Percentiles rank a stretch among this genome's conserved stretches.
Evolutionary conservation across 2,797 vertebrate genomes (phyloP).

Genomic region (Hypotaenidia okinawae): DNA sequence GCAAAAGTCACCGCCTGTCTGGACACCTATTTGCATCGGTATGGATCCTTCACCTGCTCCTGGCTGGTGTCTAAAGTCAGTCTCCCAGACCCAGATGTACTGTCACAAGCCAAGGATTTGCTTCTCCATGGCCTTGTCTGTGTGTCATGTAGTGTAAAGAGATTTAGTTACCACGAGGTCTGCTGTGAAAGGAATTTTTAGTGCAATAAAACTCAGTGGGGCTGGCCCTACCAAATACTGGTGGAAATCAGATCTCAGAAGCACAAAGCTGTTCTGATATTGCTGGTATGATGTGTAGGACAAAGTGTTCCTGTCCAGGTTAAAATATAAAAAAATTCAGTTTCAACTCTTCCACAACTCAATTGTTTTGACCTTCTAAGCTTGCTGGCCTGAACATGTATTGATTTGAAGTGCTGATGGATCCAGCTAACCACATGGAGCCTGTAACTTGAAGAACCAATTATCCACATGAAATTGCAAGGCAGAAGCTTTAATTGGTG

Average conservation of each 20-base stretch:
- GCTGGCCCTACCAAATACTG: background rate
- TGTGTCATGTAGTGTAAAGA: accelerated
- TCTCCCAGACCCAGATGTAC: background rate
- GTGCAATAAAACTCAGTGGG: background rate
- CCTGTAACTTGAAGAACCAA: conserved; percentile 7
- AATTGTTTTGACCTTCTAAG: background rate
- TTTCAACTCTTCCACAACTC: accelerated
- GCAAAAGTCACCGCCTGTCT: background rate
- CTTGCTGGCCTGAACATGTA: conserved; percentile 1
- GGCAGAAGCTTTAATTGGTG: background rate
- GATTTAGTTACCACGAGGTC: background rate
- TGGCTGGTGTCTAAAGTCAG: background rate
- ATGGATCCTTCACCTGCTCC: background rate
- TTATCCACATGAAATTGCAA: conserved; percentile 36
- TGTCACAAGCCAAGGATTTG: background rate
- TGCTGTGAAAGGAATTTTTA: background rate
- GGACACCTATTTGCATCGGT: background rate
- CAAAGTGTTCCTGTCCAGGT: background rate
- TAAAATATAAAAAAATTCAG: background rate
- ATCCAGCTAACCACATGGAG: background rate
- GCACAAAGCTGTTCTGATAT: accelerated
- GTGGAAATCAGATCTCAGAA: background rate
- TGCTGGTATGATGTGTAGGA: background rate
- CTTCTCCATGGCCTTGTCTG: background rate
- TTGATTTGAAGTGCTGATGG: conserved; percentile 41